These are phyloP conservation scores for Selene dorsalis DNA, from an alignment of 2,797 vertebrate species.

Conservation along the genomic window DNA sequence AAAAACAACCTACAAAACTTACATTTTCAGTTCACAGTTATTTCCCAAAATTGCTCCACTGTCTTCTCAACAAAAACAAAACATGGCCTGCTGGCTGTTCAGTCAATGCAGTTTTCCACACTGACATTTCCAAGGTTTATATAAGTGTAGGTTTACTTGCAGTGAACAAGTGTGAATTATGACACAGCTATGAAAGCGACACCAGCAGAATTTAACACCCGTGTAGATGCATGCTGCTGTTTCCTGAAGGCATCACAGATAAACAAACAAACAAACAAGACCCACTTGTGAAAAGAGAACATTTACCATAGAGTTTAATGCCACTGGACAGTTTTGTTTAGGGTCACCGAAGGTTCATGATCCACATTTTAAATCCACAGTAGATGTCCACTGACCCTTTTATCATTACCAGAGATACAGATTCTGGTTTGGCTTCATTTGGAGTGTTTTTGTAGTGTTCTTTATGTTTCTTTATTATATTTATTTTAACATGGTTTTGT, in stretches of 20 bases:
- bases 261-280: not conserved
- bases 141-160: not conserved
- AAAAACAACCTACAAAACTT: no score
- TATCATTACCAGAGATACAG: no score
- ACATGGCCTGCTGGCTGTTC: not conserved
- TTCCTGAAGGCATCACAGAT: not conserved
- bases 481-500: not conserved
- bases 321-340: not conserved
- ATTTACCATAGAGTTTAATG: constrained; percentile 2
- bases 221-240: not conserved
- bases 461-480: not conserved
- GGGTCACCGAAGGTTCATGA: constrained; percentile 10
- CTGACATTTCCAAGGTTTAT: no score
- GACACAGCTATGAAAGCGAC: not conserved
- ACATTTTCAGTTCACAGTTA: not conserved
- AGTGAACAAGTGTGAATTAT: not conserved
- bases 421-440: constrained; percentile 1
- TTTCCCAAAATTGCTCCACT: not conserved
- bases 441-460: not conserved
- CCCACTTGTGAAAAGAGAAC: not conserved
- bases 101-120: not conserved
- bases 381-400: not conserved
- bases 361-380: constrained; percentile 18
- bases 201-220: not conserved
- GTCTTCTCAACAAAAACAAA: not conserved